Percentiles rank a stretch among this genome's conserved stretches.
Conservation (phyloP, 2,888 invertebrate genomes). For the Bugulina stolonifera region DNA sequence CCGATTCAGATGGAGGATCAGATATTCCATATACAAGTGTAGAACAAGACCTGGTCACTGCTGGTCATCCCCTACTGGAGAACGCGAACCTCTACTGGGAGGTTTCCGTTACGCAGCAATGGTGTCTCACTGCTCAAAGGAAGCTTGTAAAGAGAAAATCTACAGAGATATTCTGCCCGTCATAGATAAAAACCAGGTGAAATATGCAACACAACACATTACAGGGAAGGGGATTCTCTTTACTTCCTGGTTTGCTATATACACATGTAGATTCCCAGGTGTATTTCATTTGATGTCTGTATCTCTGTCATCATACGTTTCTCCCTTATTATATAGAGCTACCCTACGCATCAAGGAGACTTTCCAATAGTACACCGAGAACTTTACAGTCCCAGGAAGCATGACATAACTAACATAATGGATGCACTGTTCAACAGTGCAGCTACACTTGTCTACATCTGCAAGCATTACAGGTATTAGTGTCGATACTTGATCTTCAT, state of each 20-base stretch:
- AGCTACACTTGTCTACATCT: not conserved
- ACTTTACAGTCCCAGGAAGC: not conserved
- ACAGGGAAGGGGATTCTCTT: too few relatives aligned
- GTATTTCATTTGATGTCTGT: too few relatives aligned
- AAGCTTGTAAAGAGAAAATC: not conserved
- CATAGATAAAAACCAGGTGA: not conserved
- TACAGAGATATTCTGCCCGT: not conserved
- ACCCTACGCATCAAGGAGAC: not conserved
- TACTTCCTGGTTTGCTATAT: too few relatives aligned
- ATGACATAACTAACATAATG: not conserved
- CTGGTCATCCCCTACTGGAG: not conserved
- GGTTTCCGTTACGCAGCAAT: not conserved
- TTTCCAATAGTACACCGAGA: not conserved
- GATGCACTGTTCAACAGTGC: not conserved
- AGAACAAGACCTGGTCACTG: slow-evolving; percentile 9
- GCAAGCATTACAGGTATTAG: slow-evolving; percentile 20
- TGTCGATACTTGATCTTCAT: too few relatives aligned
- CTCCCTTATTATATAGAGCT: too few relatives aligned
- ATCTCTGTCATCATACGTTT: too few relatives aligned
- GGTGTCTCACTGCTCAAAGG: not conserved
- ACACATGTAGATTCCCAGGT: too few relatives aligned
- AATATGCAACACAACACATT: too few relatives aligned
- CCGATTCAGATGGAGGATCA: slow-evolving; percentile 30
- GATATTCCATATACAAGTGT: slow-evolving; percentile 25
- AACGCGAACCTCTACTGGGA: not conserved